Evolutionary conservation across 2,888 invertebrate genomes (phyloP), one percentile per base, ranked within the genome.

Genomic region (Saturnia pavonia): DNA sequence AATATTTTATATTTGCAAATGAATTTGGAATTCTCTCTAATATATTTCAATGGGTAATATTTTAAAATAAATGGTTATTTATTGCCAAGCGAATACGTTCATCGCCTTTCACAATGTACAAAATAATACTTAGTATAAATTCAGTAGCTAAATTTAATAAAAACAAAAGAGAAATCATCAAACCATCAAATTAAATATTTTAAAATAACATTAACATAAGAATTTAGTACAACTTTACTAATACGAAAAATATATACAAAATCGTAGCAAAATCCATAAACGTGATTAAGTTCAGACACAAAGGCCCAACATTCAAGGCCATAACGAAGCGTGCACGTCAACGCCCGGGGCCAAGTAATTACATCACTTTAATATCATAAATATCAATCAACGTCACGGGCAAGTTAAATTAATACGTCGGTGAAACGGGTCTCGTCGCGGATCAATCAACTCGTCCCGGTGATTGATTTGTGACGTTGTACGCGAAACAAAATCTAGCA

Each of bases 381-480:
- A 85, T 89, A 89, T 88, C 88, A 86, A 87, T 89, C 90, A 90
- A 85, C 80, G 90, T 90, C 90, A 40, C 75, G 71, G 72, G 75
- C 73, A 83, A 85, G 85, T 86, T 86, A 86, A 89, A 90, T 90
- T 89, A 90, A 90, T 90, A 89, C 87, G 84, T 85, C 85, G 84
- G 85, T 87, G 90, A 89, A 87, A 87, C 86, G 88, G 82, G 85
- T 89, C 88, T 90, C 90, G 87, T 84, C 89, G 85, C 77, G 81
- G 85, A 91, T 92, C 93, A 88, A 91, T 93, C 92, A 91, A 78
- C 70, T 72, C 75, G 25, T 25, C 25, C 63, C 78, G 82, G 78
- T 91, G 92, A 92, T 92, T 88, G 92, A 91, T 91, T 82, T 82
- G 83, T 77, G 79, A 78, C 83, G 85, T 83, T 86, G 81, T 85